These are phyloP conservation scores for Zaprionus africanus DNA, from an alignment of 1,140 invertebrate species.

Conservation along the genomic window DNA sequence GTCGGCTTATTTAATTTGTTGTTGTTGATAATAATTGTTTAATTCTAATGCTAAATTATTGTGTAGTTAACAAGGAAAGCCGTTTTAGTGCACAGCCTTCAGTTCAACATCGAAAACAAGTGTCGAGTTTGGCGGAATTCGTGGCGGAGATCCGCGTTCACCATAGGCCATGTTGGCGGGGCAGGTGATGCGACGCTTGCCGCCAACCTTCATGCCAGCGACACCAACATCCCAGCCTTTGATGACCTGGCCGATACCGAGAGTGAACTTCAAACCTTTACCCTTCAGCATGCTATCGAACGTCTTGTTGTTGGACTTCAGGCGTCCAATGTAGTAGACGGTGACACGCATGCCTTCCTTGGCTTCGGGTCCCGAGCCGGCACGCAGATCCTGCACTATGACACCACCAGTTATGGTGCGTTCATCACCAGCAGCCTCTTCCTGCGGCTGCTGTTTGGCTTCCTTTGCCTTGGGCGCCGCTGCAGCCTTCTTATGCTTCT, in stretches of 20 bases:
- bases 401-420: conserved; percentile 90
- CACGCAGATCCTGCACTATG: conserved; percentile 90
- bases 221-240: conserved; percentile 96
- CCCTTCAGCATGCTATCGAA: conserved; percentile 91
- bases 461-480: conserved; percentile 50
- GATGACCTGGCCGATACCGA: conserved; percentile 95
- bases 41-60: conserved; percentile 56
- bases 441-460: conserved; percentile 57
- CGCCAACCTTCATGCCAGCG: conserved; percentile 95
- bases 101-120: conserved; percentile 95
- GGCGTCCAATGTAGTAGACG: conserved; percentile 91
- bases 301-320: conserved; percentile 92
- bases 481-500: conserved; percentile 63
- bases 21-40: conserved; percentile 22
- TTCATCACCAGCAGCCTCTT: conserved; percentile 60
- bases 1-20: neutral
- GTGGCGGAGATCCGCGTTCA: conserved; percentile 90
- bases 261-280: conserved; percentile 92
- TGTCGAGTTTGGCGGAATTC: conserved; percentile 93
- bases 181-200: conserved; percentile 93
- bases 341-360: conserved; percentile 91
- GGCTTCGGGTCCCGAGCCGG: conserved; percentile 90
- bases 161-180: conserved; percentile 95
- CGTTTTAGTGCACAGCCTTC: conserved; percentile 89
- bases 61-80: conserved; percentile 26